phyloP scores from a whole-genome alignment of 2,797 vertebrate genomes.

The Thalassophryne amazonica region DNA sequence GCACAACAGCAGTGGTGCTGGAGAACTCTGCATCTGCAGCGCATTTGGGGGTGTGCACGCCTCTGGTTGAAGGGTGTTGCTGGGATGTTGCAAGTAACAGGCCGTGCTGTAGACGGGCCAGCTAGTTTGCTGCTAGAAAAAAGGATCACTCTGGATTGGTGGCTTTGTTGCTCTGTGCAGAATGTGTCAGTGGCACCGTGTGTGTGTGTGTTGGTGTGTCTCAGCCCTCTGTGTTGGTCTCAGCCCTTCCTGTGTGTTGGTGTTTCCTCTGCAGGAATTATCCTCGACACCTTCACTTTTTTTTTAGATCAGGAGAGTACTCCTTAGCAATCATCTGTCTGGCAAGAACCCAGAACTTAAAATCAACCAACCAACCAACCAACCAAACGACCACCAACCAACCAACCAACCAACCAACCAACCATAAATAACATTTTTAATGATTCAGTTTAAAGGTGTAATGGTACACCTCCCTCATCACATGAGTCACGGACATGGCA shows the following conservation, averaged over 20 bases:
- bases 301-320: too few relatives aligned
- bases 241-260: slow-evolving; percentile 36
- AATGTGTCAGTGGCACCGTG: neutral
- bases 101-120: slow-evolving; percentile 15
- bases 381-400: too few relatives aligned
- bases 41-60: slow-evolving; percentile 29
- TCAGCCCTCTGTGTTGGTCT: slow-evolving; percentile 20
- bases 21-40: slow-evolving; percentile 35
- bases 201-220: slow-evolving; percentile 1
- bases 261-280: slow-evolving; percentile 49
- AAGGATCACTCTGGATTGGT: neutral
- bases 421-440: too few relatives aligned
- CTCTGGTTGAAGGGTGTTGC: slow-evolving; percentile 18
- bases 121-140: slow-evolving; percentile 19
- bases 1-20: neutral
- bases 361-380: too few relatives aligned
- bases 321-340: too few relatives aligned
- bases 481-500: too few relatives aligned
- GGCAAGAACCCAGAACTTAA: too few relatives aligned
- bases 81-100: slow-evolving; percentile 34
- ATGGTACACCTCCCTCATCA: too few relatives aligned
- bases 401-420: too few relatives aligned
- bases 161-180: neutral
- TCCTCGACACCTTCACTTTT: too few relatives aligned
- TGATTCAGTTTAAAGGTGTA: too few relatives aligned